These are phyloP conservation scores for Cariama cristata DNA, from an alignment of 2,113 vertebrate species.

Conservation along the genomic window DNA sequence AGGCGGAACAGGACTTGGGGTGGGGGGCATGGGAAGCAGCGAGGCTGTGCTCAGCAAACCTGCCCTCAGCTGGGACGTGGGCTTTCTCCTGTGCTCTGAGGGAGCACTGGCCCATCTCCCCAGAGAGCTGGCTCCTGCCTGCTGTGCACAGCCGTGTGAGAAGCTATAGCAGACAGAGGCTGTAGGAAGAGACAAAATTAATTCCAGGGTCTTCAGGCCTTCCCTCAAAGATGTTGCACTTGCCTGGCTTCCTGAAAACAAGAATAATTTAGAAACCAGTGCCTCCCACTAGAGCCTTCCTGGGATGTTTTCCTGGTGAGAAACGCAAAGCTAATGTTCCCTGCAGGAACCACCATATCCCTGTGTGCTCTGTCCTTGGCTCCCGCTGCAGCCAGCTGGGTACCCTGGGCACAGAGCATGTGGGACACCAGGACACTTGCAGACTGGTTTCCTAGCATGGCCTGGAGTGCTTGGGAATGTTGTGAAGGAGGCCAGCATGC, in stretches of 20 bases:
- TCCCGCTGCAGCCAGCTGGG: background rate
- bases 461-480: background rate
- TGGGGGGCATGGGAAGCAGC: background rate
- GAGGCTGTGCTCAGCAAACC: background rate
- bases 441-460: background rate
- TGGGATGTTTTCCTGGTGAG: background rate
- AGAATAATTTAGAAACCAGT: background rate
- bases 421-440: background rate
- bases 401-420: background rate
- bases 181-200: background rate
- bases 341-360: background rate
- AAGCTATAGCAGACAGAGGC: background rate
- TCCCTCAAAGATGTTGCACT: background rate
- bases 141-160: background rate
- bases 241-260: background rate
- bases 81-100: background rate
- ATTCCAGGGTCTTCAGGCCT: background rate
- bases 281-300: background rate
- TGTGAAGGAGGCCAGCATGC: background rate
- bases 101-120: background rate
- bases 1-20: background rate
- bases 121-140: background rate
- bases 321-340: background rate
- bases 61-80: background rate
- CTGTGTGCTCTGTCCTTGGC: background rate